Evolutionary conservation across 2,113 vertebrate genomes (phyloP).

Genomic region (Spea bombifrons): DNA sequence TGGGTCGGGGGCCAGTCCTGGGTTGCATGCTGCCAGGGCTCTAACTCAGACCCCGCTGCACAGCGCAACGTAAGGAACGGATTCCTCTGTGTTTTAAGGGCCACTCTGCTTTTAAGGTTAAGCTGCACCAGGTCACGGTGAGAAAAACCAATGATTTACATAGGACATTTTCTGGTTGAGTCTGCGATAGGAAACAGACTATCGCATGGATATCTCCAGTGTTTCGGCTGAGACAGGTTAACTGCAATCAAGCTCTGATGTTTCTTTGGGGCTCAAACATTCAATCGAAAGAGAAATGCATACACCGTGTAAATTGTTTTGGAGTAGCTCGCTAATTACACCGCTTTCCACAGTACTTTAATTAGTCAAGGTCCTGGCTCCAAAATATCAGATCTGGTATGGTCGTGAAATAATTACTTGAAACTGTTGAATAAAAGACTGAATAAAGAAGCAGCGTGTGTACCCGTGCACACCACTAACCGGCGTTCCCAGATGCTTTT

Average conservation of each 20-base stretch:
- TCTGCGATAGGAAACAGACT: conserved; percentile 21
- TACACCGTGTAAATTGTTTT: conserved; percentile 41
- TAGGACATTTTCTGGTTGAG: conserved; percentile 18
- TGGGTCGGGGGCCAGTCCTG: no score
- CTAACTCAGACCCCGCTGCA: no score
- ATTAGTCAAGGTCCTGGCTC: conserved; percentile 31
- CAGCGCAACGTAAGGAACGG: no score
- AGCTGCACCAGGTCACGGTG: no score
- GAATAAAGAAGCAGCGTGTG: neutral
- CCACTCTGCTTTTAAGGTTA: no score
- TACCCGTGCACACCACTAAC: no score
- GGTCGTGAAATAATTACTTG: conserved; percentile 34
- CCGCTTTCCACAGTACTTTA: conserved; percentile 40
- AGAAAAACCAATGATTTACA: neutral
- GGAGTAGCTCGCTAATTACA: conserved; percentile 29
- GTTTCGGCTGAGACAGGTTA: conserved; percentile 22
- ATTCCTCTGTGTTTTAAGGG: no score
- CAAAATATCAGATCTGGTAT: conserved; percentile 25
- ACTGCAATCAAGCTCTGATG: conserved; percentile 20
- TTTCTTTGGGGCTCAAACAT: conserved; percentile 11
- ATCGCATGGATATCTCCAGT: conserved; percentile 14
- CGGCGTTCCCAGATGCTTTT: no score
- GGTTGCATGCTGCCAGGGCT: no score
- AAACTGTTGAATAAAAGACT: conserved; percentile 4
- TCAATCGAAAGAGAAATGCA: conserved; percentile 36